Evolutionary conservation across 2,888 invertebrate species (phyloP).

Genomic region (Dasypogon diadema): DNA sequence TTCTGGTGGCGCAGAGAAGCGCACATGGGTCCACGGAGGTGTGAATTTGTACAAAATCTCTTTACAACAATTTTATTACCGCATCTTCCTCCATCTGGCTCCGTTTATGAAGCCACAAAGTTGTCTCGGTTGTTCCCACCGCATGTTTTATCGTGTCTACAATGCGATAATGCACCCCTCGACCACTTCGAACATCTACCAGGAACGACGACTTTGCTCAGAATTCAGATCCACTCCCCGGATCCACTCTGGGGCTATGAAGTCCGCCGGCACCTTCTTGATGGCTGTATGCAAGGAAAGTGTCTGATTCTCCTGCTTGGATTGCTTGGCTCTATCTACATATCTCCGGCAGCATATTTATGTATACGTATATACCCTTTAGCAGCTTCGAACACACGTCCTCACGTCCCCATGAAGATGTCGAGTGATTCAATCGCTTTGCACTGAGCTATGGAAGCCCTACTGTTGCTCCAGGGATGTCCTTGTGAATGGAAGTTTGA

Average conservation of each 20-base stretch:
- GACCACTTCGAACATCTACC: constrained; percentile 41
- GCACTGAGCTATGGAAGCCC: constrained; percentile 10
- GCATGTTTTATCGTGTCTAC: constrained; percentile 53
- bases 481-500: constrained; percentile 49
- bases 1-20: constrained; percentile 15
- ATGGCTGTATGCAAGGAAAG: constrained; percentile 48
- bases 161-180: constrained; percentile 52
- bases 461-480: constrained; percentile 41
- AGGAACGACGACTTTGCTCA: constrained; percentile 2
- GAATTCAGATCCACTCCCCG: constrained; percentile 7
- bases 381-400: constrained; percentile 38
- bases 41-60: constrained; percentile 54
- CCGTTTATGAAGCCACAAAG: constrained; percentile 52
- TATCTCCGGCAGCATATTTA: constrained; percentile 19
- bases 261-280: constrained; percentile 40
- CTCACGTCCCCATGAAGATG: constrained; percentile 50
- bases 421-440: constrained; percentile 44
- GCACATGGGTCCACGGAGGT: constrained; percentile 41
- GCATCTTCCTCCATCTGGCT: constrained; percentile 49
- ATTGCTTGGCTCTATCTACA: constrained; percentile 22
- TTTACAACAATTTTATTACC: constrained; percentile 54
- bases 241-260: not conserved
- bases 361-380: not conserved
- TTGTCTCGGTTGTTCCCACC: constrained; percentile 53
- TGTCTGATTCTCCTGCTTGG: constrained; percentile 36